Percentiles rank a stretch among this genome's conserved stretches.
phyloP scores from a whole-genome alignment of 30 jellyfish, hydroid and myxozoan species.

The Pelagia noctiluca region DNA sequence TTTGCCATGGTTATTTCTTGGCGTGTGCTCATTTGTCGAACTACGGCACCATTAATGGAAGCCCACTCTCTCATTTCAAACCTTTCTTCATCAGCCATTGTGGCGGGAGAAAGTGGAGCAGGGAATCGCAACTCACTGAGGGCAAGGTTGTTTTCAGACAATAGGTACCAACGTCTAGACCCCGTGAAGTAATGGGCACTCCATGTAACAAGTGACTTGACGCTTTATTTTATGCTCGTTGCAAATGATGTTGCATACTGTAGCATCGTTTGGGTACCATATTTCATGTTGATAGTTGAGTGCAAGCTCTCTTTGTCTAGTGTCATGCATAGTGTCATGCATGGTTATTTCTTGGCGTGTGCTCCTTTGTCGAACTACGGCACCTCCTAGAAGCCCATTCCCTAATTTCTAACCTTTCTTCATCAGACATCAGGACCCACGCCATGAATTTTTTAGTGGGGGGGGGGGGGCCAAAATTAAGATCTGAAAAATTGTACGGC shows the following conservation, averaged over 20 bases:
- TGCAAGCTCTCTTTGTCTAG: not conserved
- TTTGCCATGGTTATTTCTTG: not conserved
- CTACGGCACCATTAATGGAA: not conserved
- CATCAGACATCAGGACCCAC: not conserved
- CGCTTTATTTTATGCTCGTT: no score
- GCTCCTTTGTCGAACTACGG: not conserved
- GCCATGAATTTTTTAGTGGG: not conserved
- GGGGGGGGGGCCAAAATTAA: no score
- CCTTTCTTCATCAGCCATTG: not conserved
- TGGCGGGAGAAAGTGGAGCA: no score
- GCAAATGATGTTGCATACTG: no score
- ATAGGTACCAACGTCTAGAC: no score
- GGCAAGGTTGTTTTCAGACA: no score
- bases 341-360: not conserved
- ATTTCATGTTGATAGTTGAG: not conserved
- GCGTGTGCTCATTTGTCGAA: not conserved
- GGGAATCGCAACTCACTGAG: no score
- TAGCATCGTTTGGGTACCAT: no score
- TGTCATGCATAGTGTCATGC: not conserved
- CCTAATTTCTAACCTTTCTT: not conserved
- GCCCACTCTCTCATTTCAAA: not conserved
- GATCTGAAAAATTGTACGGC: no score
- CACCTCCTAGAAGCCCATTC: not conserved
- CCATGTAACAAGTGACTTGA: no score
- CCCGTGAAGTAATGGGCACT: no score